These are phyloP conservation scores for Antheraea mylitta DNA, from an alignment of 1,140 invertebrate genomes.

Conservation along the genomic window DNA sequence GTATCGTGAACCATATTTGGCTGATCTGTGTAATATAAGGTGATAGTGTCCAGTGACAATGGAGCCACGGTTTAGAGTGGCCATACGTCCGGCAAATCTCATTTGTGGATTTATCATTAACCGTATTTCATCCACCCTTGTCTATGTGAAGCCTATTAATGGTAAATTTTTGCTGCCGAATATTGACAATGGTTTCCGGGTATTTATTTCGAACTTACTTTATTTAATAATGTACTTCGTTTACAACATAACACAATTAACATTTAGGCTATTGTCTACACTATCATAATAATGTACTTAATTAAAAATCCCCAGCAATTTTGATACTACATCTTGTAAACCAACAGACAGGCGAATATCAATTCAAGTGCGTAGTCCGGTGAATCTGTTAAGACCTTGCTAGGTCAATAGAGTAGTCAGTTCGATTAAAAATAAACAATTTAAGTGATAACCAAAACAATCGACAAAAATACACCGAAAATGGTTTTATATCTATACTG, in stretches of 20 bases:
- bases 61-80: constrained; percentile 65
- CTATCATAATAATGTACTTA: too few species aligned
- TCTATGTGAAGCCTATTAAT: constrained; percentile 65
- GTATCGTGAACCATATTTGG: constrained; percentile 42
- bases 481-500: too few species aligned
- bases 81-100: constrained; percentile 75
- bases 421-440: too few species aligned
- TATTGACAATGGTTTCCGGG: constrained; percentile 53
- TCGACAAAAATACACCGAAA: too few species aligned
- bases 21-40: constrained; percentile 65
- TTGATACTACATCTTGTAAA: too few species aligned
- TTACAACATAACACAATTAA: background rate
- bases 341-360: too few species aligned
- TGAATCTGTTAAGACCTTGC: too few species aligned
- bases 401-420: too few species aligned
- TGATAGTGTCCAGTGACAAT: constrained; percentile 75
- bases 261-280: background rate
- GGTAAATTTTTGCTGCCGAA: constrained; percentile 68
- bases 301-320: too few species aligned
- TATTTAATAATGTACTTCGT: background rate
- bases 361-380: too few species aligned
- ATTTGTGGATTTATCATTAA: constrained; percentile 79
- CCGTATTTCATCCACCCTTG: constrained; percentile 72
- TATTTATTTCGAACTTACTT: constrained; percentile 39
- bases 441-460: too few species aligned